Evolutionary conservation across 1,140 invertebrate species (phyloP).

Genomic region (Thaumatotibia leucotreta): DNA sequence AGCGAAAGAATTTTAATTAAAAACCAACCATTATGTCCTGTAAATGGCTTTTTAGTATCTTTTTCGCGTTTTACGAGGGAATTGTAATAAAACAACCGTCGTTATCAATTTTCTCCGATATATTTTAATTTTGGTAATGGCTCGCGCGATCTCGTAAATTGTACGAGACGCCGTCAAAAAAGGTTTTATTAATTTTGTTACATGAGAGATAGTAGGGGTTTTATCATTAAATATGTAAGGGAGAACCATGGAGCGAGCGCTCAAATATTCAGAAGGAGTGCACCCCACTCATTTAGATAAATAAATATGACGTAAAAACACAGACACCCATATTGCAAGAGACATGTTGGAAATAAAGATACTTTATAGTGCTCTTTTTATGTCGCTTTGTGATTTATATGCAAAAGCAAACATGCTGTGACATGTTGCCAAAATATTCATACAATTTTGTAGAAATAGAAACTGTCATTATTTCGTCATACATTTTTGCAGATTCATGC

Average conservation of each 20-base stretch:
- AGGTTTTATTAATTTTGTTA: background rate
- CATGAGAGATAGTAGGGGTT: constrained; percentile 17
- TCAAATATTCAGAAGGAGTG: constrained; percentile 33
- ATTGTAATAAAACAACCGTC: background rate
- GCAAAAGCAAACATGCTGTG: background rate
- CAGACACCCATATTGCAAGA: background rate
- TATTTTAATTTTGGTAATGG: background rate
- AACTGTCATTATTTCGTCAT: background rate
- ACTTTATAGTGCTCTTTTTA: background rate
- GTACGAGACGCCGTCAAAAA: background rate
- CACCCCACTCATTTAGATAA: constrained; percentile 20
- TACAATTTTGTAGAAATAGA: too few species aligned
- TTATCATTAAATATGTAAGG: constrained; percentile 36
- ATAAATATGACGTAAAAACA: background rate
- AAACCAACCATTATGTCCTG: background rate
- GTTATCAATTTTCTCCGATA: background rate
- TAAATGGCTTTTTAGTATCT: constrained; percentile 8
- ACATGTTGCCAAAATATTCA: background rate
- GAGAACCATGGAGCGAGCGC: constrained; percentile 28
- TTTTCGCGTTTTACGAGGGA: background rate
- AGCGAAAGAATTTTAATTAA: background rate
- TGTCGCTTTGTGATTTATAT: background rate
- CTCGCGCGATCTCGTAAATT: background rate
- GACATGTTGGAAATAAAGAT: background rate
- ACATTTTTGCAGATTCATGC: too few species aligned